Conservation (phyloP, 1,140 invertebrate genomes). For the Probaryconus sp. region DNA sequence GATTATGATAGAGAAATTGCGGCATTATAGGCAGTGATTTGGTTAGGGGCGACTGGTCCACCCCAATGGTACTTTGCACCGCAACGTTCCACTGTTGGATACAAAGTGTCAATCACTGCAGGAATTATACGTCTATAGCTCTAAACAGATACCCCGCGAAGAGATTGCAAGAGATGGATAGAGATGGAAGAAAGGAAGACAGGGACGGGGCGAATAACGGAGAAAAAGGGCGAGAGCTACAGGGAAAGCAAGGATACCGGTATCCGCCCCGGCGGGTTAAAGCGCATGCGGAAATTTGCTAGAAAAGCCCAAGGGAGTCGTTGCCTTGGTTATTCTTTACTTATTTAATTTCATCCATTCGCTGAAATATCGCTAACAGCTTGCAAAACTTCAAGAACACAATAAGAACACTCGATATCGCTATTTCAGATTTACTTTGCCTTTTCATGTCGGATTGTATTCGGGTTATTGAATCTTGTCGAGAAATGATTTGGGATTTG, state of each 20-base stretch:
- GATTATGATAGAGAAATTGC: slow-evolving; percentile 77
- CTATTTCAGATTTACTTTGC: no score
- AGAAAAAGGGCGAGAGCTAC: slow-evolving; percentile 41
- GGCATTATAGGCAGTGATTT: slow-evolving; percentile 77
- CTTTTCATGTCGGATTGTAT: no score
- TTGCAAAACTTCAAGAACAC: slow-evolving; percentile 4
- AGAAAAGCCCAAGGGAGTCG: slow-evolving; percentile 58
- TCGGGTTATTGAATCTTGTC: no score
- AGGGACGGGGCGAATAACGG: slow-evolving; percentile 49
- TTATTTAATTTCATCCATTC: slow-evolving; percentile 60
- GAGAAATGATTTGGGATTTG: no score
- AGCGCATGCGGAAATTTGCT: slow-evolving; percentile 54
- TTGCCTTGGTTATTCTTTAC: slow-evolving; percentile 62
- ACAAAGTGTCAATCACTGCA: slow-evolving; percentile 76
- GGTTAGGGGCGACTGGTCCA: slow-evolving; percentile 70
- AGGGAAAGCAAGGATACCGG: slow-evolving; percentile 64
- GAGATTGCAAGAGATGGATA: slow-evolving; percentile 32
- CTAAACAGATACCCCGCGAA: slow-evolving; percentile 54
- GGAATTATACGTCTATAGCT: slow-evolving; percentile 61
- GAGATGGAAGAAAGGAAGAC: slow-evolving; percentile 21
- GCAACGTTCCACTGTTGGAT: slow-evolving; percentile 67
- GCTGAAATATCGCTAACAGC: slow-evolving; percentile 46
- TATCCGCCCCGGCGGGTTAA: slow-evolving; percentile 37
- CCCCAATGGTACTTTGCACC: slow-evolving; percentile 62
- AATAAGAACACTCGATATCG: slow-evolving; percentile 12